These are phyloP conservation scores for Saccostrea echinata DNA, from an alignment of 1,140 invertebrate species.

Conservation along the genomic window DNA sequence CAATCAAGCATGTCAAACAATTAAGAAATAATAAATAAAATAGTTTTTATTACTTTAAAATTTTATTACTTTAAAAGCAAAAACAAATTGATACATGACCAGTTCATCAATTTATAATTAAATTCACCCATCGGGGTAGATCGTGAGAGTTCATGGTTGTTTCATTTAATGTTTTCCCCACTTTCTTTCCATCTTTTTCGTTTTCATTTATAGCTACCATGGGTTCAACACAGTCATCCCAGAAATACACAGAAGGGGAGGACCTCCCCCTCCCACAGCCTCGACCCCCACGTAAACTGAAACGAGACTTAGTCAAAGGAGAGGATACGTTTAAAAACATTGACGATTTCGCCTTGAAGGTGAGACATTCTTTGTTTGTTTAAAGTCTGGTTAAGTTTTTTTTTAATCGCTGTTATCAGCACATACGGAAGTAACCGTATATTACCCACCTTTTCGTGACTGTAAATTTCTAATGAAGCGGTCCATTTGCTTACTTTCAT, in stretches of 20 bases:
- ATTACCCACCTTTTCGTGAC: too few relatives aligned
- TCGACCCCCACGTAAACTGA: slow-evolving; percentile 40
- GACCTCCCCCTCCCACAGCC: neutral
- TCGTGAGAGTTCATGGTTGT: neutral
- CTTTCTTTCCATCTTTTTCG: neutral
- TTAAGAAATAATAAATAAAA: neutral
- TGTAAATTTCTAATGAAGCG: too few relatives aligned
- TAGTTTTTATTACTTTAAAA: neutral
- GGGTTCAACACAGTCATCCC: neutral
- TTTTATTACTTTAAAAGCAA: neutral
- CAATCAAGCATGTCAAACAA: slow-evolving; percentile 8
- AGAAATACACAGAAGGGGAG: neutral
- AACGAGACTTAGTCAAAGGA: slow-evolving; percentile 33
- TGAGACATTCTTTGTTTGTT: neutral
- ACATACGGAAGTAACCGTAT: too few relatives aligned
- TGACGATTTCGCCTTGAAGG: slow-evolving; percentile 52
- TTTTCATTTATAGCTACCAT: neutral
- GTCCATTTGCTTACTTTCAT: too few relatives aligned
- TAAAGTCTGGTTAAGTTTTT: too few relatives aligned
- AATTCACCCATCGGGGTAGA: neutral
- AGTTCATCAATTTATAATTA: slow-evolving; percentile 2
- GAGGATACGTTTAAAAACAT: slow-evolving; percentile 38
- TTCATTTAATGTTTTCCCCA: too few relatives aligned
- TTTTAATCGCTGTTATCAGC: too few relatives aligned
- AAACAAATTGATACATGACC: neutral